phyloP scores from a whole-genome alignment of 2,888 invertebrate genomes.

The Sepiola atlantica region DNA sequence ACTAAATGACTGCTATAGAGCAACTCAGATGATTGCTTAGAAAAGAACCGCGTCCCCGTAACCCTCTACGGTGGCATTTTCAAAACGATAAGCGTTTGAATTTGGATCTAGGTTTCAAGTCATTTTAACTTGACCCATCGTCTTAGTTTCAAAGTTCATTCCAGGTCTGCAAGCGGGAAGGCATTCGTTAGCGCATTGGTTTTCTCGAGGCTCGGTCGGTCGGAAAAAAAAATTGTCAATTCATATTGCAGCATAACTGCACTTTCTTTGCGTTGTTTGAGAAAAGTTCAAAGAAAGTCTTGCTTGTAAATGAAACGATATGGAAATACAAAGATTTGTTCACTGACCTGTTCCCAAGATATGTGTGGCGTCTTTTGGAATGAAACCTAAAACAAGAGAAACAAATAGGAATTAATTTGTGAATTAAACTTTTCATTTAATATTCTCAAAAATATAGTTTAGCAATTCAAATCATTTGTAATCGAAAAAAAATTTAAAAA shows the following conservation, averaged over 20 bases:
- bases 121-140: neutral
- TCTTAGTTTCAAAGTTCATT: neutral
- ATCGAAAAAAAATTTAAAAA: neutral
- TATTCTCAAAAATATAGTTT: neutral
- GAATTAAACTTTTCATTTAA: constrained; percentile 36
- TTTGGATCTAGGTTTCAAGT: neutral
- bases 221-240: neutral
- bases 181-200: neutral
- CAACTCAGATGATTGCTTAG: too few species aligned
- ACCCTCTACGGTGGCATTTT: too few species aligned
- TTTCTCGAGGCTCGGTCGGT: neutral
- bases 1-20: too few species aligned
- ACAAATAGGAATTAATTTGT: constrained; percentile 54
- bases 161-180: neutral
- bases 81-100: neutral
- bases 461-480: constrained; percentile 35
- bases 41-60: too few species aligned
- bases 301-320: neutral
- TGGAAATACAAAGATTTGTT: neutral
- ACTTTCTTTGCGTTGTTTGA: neutral
- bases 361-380: constrained; percentile 91
- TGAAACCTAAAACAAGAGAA: constrained; percentile 83
- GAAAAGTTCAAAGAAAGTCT: neutral
- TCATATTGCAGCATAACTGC: neutral
- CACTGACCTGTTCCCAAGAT: constrained; percentile 86